Conservation (phyloP, 2,797 vertebrate genomes). For the Neosilurus hyrtlii region DNA sequence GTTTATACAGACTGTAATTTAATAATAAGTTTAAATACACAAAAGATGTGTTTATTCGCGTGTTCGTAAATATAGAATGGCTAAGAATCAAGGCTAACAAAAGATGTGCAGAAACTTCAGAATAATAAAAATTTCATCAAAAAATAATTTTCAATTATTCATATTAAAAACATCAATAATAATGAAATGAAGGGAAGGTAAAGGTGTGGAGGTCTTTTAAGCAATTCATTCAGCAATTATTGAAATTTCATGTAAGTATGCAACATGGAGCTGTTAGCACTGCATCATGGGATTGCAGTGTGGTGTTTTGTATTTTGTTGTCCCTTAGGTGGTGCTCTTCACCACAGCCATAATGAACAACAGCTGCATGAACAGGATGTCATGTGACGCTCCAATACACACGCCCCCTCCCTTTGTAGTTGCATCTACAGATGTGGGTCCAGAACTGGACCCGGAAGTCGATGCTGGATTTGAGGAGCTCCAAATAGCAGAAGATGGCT, state of each 20-base stretch:
- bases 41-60: not conserved
- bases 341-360: not conserved
- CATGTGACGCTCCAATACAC: not conserved
- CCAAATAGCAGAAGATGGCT: not conserved
- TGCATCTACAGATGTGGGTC: fast-evolving
- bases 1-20: not conserved
- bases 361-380: not conserved
- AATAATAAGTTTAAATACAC: not conserved
- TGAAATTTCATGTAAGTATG: not conserved
- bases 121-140: not conserved
- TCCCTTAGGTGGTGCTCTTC: not conserved
- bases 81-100: not conserved
- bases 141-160: not conserved
- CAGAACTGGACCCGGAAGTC: not conserved
- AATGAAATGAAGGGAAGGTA: not conserved
- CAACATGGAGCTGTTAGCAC: too few species aligned
- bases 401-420: not conserved
- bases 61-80: not conserved
- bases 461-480: not conserved
- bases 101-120: not conserved
- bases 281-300: not conserved
- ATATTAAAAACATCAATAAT: not conserved
- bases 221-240: not conserved
- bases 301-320: not conserved
- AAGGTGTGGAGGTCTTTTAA: not conserved